Evolutionary conservation across 2,888 invertebrate genomes (phyloP), one percentile per base, ranked within the genome.

Genomic region (Apotomis betuletana): DNA sequence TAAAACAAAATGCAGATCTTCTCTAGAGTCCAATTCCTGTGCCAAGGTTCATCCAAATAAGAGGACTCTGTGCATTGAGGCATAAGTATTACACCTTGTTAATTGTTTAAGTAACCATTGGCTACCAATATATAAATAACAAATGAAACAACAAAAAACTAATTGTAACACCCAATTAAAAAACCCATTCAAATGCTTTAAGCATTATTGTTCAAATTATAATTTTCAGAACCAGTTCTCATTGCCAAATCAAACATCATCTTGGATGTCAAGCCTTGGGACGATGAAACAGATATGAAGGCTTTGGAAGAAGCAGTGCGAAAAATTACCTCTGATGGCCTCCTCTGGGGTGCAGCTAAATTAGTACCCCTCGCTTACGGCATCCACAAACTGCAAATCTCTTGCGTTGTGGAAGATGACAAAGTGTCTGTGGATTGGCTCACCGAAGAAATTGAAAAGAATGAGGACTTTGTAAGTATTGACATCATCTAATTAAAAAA

Each of bases 221-320:
- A 49, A 49, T 70, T 85, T 85, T 73, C 85, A 96, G 96, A 99
- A 91, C 97, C 98, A 41, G 95, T 91, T 5, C 90, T 98, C 55
- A 97, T 99, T 87, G 99, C 99, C 70, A 99, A 99, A 90, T 99
- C 98, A 4, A 98, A 96, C 85, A 96, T 99, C 64, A 96, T 99
- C 78, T 94, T 99, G 77, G 99, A 99, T 91, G 96, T 99, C 0
- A 99, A 99, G 87, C 98, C 98, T 15, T 96, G 96, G 96, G 97
- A 97, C 87, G 98, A 98, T 91, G 98, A 98, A 88, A 99, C 99
- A 52, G 97, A 99, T 82, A 97, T 99, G 96, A 95, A 94, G 78
- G 95, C 92, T 72, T 94, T 99, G 95, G 99, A 99, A 91, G 88
- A 92, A 44, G 91, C 94, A 78, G 98, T 99, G 0, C 94, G 98